These are phyloP conservation scores for Rhinogobio ventralis DNA, from an alignment of 2,797 vertebrate species.

Conservation along the genomic window DNA sequence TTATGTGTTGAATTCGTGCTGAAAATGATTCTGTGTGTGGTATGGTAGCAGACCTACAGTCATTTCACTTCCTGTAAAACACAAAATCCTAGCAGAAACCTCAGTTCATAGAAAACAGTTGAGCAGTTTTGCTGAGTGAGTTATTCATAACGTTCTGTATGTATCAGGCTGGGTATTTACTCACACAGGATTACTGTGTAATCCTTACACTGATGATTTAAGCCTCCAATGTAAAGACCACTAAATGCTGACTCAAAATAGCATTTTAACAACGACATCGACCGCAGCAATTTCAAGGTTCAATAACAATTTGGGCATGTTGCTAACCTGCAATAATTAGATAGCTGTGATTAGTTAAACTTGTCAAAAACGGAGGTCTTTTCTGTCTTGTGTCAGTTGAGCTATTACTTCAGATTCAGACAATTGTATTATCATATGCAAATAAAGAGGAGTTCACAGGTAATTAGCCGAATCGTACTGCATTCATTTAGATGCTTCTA, in stretches of 20 bases:
- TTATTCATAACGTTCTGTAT: slow-evolving; percentile 22
- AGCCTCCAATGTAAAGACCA: slow-evolving; percentile 35
- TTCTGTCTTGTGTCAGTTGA: slow-evolving; percentile 40
- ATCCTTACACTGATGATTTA: slow-evolving; percentile 48
- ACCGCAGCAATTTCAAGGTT: slow-evolving; percentile 18
- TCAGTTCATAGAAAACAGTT: slow-evolving; percentile 24
- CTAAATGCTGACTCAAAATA: slow-evolving; percentile 26
- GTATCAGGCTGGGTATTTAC: slow-evolving; percentile 43
- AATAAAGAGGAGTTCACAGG: slow-evolving; percentile 48
- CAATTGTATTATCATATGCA: slow-evolving; percentile 57
- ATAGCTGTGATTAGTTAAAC: slow-evolving; percentile 38
- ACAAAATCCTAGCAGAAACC: background rate
- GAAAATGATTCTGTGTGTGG: background rate
- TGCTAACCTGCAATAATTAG: slow-evolving; percentile 39
- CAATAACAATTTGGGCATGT: slow-evolving; percentile 26
- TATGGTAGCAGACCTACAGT: background rate
- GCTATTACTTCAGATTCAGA: slow-evolving; percentile 41
- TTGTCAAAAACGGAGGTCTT: slow-evolving; percentile 36
- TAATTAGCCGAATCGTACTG: slow-evolving; percentile 46
- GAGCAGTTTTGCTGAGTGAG: slow-evolving; percentile 29
- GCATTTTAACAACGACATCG: slow-evolving; percentile 13
- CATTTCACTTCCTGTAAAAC: background rate
- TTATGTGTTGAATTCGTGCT: background rate
- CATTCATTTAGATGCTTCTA: slow-evolving; percentile 42
- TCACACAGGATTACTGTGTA: slow-evolving; percentile 42